phyloP scores from a whole-genome alignment of 2,888 invertebrate species.

The Girardia tigrina region DNA sequence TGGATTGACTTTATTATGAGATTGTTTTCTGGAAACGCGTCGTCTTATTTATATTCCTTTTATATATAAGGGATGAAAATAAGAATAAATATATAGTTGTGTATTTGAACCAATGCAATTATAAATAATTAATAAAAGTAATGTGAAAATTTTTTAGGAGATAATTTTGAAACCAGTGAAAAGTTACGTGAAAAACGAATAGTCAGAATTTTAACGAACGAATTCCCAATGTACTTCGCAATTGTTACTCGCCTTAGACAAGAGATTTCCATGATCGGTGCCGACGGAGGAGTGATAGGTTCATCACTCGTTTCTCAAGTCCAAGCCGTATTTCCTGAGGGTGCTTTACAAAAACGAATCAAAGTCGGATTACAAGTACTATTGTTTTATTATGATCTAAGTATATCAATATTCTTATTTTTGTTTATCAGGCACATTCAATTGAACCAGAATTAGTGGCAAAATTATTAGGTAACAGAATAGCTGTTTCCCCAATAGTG shows the following conservation, averaged over 20 bases:
- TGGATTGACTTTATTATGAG: no score
- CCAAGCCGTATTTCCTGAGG: conserved; percentile 96
- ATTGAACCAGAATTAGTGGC: conserved; percentile 89
- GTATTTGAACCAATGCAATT: no score
- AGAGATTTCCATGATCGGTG: conserved; percentile 93
- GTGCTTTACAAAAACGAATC: conserved; percentile 96
- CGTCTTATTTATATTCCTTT: no score
- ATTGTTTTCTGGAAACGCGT: no score
- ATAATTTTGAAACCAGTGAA: conserved; percentile 51
- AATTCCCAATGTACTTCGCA: conserved; percentile 99
- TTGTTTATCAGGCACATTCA: conserved; percentile 72
- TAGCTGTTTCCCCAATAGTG: conserved; percentile 95
- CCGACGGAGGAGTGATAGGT: conserved; percentile 95
- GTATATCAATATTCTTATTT: neutral
- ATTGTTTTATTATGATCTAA: neutral
- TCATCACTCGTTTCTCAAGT: conserved; percentile 97
- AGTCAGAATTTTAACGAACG: conserved; percentile 85
- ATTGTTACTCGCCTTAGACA: conserved; percentile 89
- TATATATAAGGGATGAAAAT: no score
- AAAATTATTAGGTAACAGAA: conserved; percentile 77
- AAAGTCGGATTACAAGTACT: conserved; percentile 95
- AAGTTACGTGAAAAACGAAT: conserved; percentile 76
- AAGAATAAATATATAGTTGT: no score
- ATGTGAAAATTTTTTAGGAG: no score
- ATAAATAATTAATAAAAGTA: no score